These are phyloP conservation scores for Platypus cylindrus DNA, from an alignment of 2,888 invertebrate genomes.

Conservation along the genomic window DNA sequence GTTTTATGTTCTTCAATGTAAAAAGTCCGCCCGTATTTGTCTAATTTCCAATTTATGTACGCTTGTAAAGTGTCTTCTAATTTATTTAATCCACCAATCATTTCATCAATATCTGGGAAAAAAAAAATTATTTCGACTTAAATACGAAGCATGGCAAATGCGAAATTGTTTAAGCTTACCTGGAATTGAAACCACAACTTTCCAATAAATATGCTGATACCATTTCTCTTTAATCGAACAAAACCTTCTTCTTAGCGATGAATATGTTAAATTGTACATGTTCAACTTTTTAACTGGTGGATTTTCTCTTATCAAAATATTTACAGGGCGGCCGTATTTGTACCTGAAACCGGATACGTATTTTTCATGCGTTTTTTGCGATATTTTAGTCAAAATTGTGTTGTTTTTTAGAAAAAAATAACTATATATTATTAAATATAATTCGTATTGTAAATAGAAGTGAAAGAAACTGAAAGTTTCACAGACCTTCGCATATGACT, in stretches of 20 bases:
- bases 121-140: conserved; percentile 2
- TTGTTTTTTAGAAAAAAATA: too few relatives aligned
- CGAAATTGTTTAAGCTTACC: conserved; percentile 23
- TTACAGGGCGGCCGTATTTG: conserved; percentile 31
- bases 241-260: conserved; percentile 22
- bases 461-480: too few relatives aligned
- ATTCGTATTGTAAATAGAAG: too few relatives aligned
- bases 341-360: conserved; percentile 28
- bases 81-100: conserved; percentile 15
- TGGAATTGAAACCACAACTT: conserved; percentile 47
- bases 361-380: too few relatives aligned
- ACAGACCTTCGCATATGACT: conserved; percentile 33
- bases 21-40: conserved; percentile 16
- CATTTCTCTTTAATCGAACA: conserved; percentile 19
- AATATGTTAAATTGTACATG: conserved; percentile 23
- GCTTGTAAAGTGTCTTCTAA: conserved; percentile 12
- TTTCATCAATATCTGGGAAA: conserved; percentile 13
- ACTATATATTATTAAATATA: too few relatives aligned
- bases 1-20: conserved; percentile 23
- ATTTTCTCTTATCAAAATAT: conserved; percentile 18
- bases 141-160: not conserved
- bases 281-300: conserved; percentile 21
- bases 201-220: conserved; percentile 42
- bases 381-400: too few relatives aligned
- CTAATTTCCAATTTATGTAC: conserved; percentile 10